phyloP scores from a whole-genome alignment of 1,140 invertebrate species.

The Musca domestica region DNA sequence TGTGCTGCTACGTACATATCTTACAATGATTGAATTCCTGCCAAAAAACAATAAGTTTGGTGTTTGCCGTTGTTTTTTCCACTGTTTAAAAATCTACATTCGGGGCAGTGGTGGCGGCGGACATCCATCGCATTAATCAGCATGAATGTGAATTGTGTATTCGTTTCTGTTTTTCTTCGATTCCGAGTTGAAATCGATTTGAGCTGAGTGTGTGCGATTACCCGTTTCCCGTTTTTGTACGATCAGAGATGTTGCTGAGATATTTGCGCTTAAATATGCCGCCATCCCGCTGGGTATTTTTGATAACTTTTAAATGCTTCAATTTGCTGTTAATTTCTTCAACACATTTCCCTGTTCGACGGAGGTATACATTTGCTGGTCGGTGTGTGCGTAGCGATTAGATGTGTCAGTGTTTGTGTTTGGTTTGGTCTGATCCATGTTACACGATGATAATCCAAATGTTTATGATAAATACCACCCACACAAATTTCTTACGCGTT shows the following conservation, averaged over 20 bases:
- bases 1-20: background rate
- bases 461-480: conserved; percentile 19
- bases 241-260: background rate
- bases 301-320: conserved; percentile 19
- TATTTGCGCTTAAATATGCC: conserved; percentile 11
- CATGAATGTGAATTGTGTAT: no score
- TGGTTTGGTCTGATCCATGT: background rate
- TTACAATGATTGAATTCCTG: conserved; percentile 20
- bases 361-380: background rate
- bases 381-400: background rate
- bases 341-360: background rate
- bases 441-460: background rate
- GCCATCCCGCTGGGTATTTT: conserved; percentile 20
- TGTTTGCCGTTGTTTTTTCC: background rate
- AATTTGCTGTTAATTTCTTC: conserved; percentile 15
- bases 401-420: background rate
- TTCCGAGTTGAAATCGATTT: background rate
- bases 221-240: conserved; percentile 17
- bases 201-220: conserved; percentile 12
- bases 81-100: background rate
- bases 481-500: conserved; percentile 11
- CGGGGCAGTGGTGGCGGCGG: no score
- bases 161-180: background rate
- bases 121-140: no score
- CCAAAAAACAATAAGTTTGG: background rate